Evolutionary conservation across 2,888 invertebrate genomes (phyloP).

Genomic region (Neoaliturus tenellus): DNA sequence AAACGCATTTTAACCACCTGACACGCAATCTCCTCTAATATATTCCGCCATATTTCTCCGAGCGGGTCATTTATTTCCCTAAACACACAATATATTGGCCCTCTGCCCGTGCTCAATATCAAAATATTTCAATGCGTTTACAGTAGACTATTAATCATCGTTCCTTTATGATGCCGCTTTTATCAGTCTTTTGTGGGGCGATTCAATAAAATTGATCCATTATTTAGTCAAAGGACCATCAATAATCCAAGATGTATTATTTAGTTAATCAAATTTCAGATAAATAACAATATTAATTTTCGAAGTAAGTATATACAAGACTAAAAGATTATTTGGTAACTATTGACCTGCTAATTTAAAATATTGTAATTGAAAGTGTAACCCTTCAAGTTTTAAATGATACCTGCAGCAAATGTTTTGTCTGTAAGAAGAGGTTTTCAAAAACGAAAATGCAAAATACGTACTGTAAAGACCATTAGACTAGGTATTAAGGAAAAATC

Average conservation of each 20-base stretch:
- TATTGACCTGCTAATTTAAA: too few relatives aligned
- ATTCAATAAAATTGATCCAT: conserved; percentile 3
- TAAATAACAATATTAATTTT: too few relatives aligned
- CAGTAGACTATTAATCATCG: conserved; percentile 6
- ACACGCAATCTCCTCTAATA: conserved; percentile 20
- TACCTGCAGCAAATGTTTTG: too few relatives aligned
- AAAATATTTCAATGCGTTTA: conserved; percentile 35
- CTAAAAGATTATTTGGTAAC: too few relatives aligned
- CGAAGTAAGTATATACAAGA: too few relatives aligned
- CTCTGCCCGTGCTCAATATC: conserved; percentile 10
- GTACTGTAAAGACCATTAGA: too few relatives aligned
- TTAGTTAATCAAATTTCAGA: too few relatives aligned
- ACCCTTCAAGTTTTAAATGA: too few relatives aligned
- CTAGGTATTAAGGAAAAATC: too few relatives aligned
- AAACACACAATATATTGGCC: conserved; percentile 32
- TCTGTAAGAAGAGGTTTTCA: too few relatives aligned
- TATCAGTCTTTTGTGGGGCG: conserved; percentile 21
- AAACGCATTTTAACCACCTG: conserved; percentile 26
- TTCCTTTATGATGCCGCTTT: conserved; percentile 5
- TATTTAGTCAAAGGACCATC: background rate
- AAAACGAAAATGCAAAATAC: too few relatives aligned
- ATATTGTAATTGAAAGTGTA: too few relatives aligned
- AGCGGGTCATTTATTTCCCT: conserved; percentile 28
- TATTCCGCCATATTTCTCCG: conserved; percentile 22
- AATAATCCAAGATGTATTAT: background rate